Evolutionary conservation across 2,797 vertebrate species (phyloP), one percentile per base, ranked within the genome.

Genomic region (Heterohyrax brucei): DNA sequence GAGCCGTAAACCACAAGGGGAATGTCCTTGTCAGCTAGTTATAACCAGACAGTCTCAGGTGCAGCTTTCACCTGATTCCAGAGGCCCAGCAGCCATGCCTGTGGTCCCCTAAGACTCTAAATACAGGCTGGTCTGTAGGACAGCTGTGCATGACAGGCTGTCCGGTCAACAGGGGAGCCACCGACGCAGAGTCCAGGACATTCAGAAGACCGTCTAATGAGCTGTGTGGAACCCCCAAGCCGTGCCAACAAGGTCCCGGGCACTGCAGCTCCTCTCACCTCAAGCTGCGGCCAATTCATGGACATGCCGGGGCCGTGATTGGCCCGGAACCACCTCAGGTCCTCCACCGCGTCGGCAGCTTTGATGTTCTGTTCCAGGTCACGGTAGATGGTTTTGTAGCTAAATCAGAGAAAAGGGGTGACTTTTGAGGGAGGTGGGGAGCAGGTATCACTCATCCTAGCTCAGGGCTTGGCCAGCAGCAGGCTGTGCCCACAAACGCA

Each of bases 201-300:
- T 10, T 1, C 0, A 85, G 26, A 81, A 19, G 33, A 28, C n/a
- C 1, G 1, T 10, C 1, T 0, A 46, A 12, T 16, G 14, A 13
- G 61, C 7, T 62, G 39, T 9, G 46, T 3, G 33, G 59, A 62
- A 10, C 46, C 28, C 46, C 86, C 66, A 62, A 18, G 9, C 73
- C 21, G 3, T 62, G 70, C 76, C 9, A 1, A 18, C 0, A 22
- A 19, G n/a, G 50, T 33, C 59, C 4, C 0, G 1, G 56, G 70
- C 1, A 3, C 1, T 2, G 8, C 22, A n/a, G 59, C 26, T 19
- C 72, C 72, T 39, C 98, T 97, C 98, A 99, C 99, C 99, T 99
- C 99, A 98, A 99, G 99, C 98, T 99, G 99, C 8, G 99, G 99
- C 99, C 99, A 99, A 98, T 99, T 99, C 99, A 99, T 99, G 46